Percentiles rank a stretch among this genome's conserved stretches.
Conservation (phyloP, 2,113 vertebrate species). For the Otis tarda region DNA sequence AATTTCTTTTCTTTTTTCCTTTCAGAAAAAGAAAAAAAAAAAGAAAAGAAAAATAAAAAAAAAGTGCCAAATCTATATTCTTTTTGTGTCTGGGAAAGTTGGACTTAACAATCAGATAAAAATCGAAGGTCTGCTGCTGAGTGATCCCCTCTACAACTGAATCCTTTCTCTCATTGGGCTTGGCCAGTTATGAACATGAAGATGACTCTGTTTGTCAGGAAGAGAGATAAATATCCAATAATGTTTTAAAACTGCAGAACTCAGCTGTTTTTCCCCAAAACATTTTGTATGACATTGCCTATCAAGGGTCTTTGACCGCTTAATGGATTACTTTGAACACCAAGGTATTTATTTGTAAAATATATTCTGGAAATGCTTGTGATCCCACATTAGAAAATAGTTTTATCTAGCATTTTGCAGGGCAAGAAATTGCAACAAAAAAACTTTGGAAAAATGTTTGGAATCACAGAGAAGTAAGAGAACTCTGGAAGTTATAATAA, state of each 20-base stretch:
- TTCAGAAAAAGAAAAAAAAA: background rate
- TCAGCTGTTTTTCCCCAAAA: background rate
- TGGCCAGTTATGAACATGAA: background rate
- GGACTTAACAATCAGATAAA: background rate
- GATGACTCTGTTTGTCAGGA: background rate
- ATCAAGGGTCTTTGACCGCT: background rate
- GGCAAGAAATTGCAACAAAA: background rate
- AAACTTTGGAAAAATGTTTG: background rate
- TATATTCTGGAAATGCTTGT: background rate
- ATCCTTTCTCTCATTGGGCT: background rate
- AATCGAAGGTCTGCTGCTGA: background rate
- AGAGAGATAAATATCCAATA: background rate
- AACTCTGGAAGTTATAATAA: background rate
- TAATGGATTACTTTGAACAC: background rate
- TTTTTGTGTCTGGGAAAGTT: background rate
- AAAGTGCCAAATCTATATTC: background rate
- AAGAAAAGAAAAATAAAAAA: accelerated
- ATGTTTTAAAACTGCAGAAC: background rate
- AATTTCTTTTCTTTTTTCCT: background rate
- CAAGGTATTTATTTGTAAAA: background rate
- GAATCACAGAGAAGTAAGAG: background rate
- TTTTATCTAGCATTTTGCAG: background rate
- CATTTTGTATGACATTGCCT: background rate
- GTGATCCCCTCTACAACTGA: background rate
- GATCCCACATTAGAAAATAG: background rate